These are phyloP conservation scores for Aspidoscelis tigris DNA, from an alignment of 2,113 vertebrate genomes.

Conservation along the genomic window DNA sequence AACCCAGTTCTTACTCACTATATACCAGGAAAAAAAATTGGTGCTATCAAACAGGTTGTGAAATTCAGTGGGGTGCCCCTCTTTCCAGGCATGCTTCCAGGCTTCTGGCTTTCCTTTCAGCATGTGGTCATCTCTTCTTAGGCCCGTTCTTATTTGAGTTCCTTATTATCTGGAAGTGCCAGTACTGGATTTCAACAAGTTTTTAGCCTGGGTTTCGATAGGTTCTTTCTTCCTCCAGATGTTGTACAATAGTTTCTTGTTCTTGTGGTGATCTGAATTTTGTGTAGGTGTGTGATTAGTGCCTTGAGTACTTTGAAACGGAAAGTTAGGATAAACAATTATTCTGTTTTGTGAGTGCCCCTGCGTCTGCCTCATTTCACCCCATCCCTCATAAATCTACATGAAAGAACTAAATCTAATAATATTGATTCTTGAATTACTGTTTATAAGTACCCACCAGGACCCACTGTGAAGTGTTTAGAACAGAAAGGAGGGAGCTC, in stretches of 20 bases:
- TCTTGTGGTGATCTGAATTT: neutral
- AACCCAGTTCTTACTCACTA: no score
- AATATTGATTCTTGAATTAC: neutral
- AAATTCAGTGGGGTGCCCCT: no score
- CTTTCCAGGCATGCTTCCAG: no score
- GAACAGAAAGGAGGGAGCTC: neutral
- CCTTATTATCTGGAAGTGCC: neutral
- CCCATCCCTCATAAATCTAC: neutral
- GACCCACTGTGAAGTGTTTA: neutral
- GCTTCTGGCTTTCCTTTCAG: neutral
- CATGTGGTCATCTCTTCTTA: neutral
- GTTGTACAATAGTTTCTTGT: neutral
- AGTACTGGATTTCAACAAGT: neutral
- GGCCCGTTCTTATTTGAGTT: neutral
- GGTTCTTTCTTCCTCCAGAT: neutral
- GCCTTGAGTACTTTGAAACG: neutral
- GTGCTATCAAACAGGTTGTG: no score
- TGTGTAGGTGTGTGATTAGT: neutral
- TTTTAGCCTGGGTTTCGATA: neutral
- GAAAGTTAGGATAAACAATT: neutral
- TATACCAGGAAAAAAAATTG: no score
- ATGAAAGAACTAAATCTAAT: neutral
- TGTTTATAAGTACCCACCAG: neutral
- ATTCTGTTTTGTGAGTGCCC: no score
- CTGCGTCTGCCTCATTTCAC: no score